Percentiles rank a stretch among this genome's conserved stretches.
Conservation (phyloP, 2,113 vertebrate genomes). For the Osmerus eperlanus region DNA sequence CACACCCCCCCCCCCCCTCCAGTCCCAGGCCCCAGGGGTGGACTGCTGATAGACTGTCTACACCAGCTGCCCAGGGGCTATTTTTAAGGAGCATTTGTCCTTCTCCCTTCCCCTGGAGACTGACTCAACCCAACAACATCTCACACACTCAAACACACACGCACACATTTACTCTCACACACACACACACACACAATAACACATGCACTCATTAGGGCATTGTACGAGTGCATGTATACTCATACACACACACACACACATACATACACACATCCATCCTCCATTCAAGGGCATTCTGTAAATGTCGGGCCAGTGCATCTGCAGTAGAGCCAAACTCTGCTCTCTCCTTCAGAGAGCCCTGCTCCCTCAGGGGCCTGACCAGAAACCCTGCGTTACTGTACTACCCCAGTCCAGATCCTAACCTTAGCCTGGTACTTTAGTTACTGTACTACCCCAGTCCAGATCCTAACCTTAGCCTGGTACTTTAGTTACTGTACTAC, state of each 20-base stretch:
- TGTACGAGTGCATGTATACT: constrained; percentile 56
- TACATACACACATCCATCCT: constrained; percentile 48
- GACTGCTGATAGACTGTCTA: constrained; percentile 76
- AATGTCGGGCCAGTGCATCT: constrained; percentile 66
- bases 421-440: too few species aligned
- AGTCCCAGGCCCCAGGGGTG: constrained; percentile 68
- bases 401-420: too few species aligned
- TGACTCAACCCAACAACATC: constrained; percentile 75
- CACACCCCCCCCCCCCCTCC: constrained; percentile 24
- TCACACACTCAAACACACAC: constrained; percentile 50
- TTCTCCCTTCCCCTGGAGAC: constrained; percentile 71
- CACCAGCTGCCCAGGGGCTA: constrained; percentile 73
- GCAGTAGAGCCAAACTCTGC: constrained; percentile 62
- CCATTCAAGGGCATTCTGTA: constrained; percentile 70
- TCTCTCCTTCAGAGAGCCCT: constrained; percentile 66
- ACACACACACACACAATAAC: constrained; percentile 64
- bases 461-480: too few species aligned
- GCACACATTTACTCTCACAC: not conserved
- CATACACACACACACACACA: constrained; percentile 7
- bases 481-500: too few species aligned
- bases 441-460: too few species aligned
- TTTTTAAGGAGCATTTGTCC: constrained; percentile 80
- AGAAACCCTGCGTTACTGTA: constrained; percentile 22
- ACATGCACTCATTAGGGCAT: constrained; percentile 74
- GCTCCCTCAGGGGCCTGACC: constrained; percentile 56